A percentile compares a stretch with the other conserved stretches of the same genome.
Evolutionary conservation across 1,140 invertebrate species (phyloP).

Genomic region (Teleogryllus occipitalis): DNA sequence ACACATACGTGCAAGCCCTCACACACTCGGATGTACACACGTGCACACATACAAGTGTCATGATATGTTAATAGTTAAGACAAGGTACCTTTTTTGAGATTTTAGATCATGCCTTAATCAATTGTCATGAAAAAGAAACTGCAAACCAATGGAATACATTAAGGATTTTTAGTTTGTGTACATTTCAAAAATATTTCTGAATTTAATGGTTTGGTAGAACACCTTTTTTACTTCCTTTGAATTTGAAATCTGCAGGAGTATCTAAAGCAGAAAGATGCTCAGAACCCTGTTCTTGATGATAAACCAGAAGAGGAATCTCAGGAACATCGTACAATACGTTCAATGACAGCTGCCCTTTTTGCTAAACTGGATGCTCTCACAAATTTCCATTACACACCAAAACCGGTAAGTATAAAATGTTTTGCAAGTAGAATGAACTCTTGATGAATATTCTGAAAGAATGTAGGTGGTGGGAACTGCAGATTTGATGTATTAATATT

Average conservation of each 20-base stretch:
- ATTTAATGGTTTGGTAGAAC: not conserved
- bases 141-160: too few relatives aligned
- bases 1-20: too few relatives aligned
- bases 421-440: not conserved
- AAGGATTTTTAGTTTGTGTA: too few relatives aligned
- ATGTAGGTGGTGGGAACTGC: too few relatives aligned
- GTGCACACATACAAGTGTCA: too few relatives aligned
- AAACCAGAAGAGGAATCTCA: constrained; percentile 59
- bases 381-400: constrained; percentile 92
- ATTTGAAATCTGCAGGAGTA: constrained; percentile 51
- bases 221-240: constrained; percentile 19
- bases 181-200: not conserved
- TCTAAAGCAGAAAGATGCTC: constrained; percentile 66
- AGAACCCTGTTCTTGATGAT: constrained; percentile 43
- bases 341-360: constrained; percentile 71
- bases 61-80: too few relatives aligned
- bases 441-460: too few relatives aligned
- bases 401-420: constrained; percentile 45
- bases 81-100: too few relatives aligned
- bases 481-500: too few relatives aligned
- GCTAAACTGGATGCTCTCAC: constrained; percentile 83
- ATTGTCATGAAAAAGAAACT: too few relatives aligned
- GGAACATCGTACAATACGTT: constrained; percentile 65
- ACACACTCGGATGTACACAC: too few relatives aligned
- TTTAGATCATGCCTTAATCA: too few relatives aligned